Conservation (phyloP, 1,140 invertebrate species). For the Diplogasteroides magnus region DNA sequence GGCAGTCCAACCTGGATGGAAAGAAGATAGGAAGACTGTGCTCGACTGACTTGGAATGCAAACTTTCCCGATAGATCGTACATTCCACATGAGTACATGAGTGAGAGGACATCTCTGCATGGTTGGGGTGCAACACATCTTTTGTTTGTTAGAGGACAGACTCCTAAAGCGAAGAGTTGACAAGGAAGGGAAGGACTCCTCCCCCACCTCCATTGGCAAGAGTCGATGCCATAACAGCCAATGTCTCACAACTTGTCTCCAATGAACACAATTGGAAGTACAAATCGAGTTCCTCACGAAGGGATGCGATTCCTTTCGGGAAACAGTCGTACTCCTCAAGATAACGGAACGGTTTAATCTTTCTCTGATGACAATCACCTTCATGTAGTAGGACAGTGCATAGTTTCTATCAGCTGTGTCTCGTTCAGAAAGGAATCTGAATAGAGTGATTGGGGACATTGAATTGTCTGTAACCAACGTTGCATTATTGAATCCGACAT, state of each 20-base stretch:
- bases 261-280: conserved; percentile 95
- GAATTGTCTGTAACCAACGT: conserved; percentile 60
- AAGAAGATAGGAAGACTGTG: conserved; percentile 16
- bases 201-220: conserved; percentile 77
- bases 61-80: conserved; percentile 96
- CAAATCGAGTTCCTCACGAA: conserved; percentile 85
- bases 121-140: conserved; percentile 65
- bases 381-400: conserved; percentile 93
- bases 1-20: conserved; percentile 76
- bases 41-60: conserved; percentile 74
- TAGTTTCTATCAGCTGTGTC: conserved; percentile 95
- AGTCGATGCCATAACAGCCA: conserved; percentile 86
- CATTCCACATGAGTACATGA: conserved; percentile 98
- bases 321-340: conserved; percentile 59
- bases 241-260: conserved; percentile 84
- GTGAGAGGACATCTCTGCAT: conserved; percentile 61
- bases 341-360: conserved; percentile 61
- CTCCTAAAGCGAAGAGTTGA: conserved; percentile 59
- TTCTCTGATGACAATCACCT: too few species aligned
- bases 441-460: background rate
- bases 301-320: conserved; percentile 13
- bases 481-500: conserved; percentile 89
- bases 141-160: conserved; percentile 90
- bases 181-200: background rate
- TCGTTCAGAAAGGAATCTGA: conserved; percentile 75